Base-by-base conservation (phyloP, 2,797 vertebrate genomes). In the Phyllotis vaccarum region DNA sequence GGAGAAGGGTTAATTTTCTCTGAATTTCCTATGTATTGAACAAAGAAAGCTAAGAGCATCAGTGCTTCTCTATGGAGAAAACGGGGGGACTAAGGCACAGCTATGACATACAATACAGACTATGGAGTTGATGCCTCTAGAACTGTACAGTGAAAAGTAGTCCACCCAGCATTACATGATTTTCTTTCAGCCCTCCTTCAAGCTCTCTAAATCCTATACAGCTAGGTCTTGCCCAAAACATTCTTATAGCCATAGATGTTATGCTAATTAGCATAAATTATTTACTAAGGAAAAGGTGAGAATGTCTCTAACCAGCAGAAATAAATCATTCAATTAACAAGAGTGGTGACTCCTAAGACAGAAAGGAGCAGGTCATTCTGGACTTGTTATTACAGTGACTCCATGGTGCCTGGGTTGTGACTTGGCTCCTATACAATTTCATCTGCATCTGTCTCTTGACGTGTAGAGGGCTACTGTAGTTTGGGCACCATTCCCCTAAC, bases 221-320 rank as follows among this genome's bases (percentile, higher is more conserved):
- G 12, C 66, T 24, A 17, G 87, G 19, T 49, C 56, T 86, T 89
- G 4, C 27, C 2, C 3, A 58, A 86, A 9, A 81, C 22, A 75
- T 68, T 86, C 21, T 54, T 85, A 83, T 43, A 95, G 78, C 34
- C 34, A 34, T 40, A 93, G 54, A 56, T 75, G 24, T 40, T 95
- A 34, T 76, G 62, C 79, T 87, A 91, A 82, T 88, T 66, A 81
- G 11, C 80, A 43, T 31, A 87, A 86, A 60, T 46, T 17, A 22
- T 86, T 96, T 95, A 87, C n/a, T 81, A 52, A 93, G 13, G 72
- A 68, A 81, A 85, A 6, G 82, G 86, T 75, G 27, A 86, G 22
- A 88, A 93, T 74, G 70, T 27, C 74, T 96, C 43, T 56, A n/a
- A n/a, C 70, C 64, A 74, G 24, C 56, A 92, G 60, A 70, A 93